Evolutionary conservation across 2,113 vertebrate species (phyloP).

Genomic region (Varanus komodoensis): DNA sequence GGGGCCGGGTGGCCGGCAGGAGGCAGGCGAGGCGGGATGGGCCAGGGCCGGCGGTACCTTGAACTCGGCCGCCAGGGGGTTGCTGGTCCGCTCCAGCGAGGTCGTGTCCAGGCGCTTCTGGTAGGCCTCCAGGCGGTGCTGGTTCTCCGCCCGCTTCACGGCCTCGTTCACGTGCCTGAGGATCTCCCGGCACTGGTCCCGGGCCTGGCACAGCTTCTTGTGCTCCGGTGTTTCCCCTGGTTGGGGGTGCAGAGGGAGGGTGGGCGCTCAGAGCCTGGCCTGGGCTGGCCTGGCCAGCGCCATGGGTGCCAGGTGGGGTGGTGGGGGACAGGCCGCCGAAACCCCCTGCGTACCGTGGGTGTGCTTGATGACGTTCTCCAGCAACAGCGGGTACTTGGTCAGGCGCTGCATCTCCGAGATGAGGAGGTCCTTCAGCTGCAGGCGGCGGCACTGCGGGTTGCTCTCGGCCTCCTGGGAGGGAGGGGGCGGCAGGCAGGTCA

Average conservation of each 20-base stretch:
- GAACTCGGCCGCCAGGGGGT: slow-evolving; percentile 85
- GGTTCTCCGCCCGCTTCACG: slow-evolving; percentile 87
- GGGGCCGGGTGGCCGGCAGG: fast-evolving
- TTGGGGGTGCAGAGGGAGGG: too few species aligned
- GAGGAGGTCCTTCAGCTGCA: slow-evolving; percentile 94
- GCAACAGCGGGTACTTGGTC: slow-evolving; percentile 94
- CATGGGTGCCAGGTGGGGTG: not conserved
- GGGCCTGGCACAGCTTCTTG: slow-evolving; percentile 82
- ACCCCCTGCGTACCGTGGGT: slow-evolving; percentile 79
- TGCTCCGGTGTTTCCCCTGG: slow-evolving; percentile 82
- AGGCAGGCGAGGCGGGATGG: fast-evolving
- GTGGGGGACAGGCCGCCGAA: not conserved
- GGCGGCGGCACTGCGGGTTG: slow-evolving; percentile 89
- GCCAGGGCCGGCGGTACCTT: slow-evolving; percentile 75
- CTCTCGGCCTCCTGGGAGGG: slow-evolving; percentile 80
- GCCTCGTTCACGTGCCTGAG: slow-evolving; percentile 89
- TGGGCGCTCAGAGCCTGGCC: fast-evolving
- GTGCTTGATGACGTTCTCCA: slow-evolving; percentile 91
- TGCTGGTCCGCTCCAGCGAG: slow-evolving; percentile 80
- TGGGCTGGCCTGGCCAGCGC: not conserved
- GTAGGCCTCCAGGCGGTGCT: slow-evolving; percentile 85
- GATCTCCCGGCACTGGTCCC: slow-evolving; percentile 88
- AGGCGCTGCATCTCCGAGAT: slow-evolving; percentile 94
- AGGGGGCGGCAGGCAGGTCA: too few species aligned
- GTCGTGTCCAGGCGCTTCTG: slow-evolving; percentile 89